Base-by-base conservation (phyloP, 2,113 vertebrate genomes). In the Halichoeres trimaculatus region DNA sequence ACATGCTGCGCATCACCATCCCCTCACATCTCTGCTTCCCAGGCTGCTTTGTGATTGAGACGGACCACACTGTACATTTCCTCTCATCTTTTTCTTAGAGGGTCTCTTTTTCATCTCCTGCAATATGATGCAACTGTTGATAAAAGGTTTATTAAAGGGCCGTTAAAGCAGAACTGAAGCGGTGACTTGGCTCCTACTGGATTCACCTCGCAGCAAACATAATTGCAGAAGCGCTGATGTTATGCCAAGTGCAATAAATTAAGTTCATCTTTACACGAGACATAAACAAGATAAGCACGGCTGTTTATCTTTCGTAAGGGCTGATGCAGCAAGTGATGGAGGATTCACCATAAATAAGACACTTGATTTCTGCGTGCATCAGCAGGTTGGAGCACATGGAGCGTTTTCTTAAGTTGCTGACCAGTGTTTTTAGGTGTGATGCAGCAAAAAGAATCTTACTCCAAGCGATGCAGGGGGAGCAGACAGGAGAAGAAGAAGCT, bases 371-470 rank as follows among this genome's bases (percentile, higher is more conserved):
- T 52, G 53, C 38, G 1, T 2, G 14, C 5, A 24, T 81, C 78
- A 88, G 80, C 80, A 60, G n/a, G 60, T 76, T 74, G 26, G 50
- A 43, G 45, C 45, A 34, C 65, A 56, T 17, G 45, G 69, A 43
- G 48, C 20, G 58, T 71, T 83, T 83, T 62, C 9, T 57, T 54
- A 84, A 66, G 60, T 54, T 87, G 82, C 82, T 85, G 84, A 82
- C 76, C 55, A 40, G 36, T 38, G 52, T 45, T 51, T 72, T 83
- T 70, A 53, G 65, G 40, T 65, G 6, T 86, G 70, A 78, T 85
- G 61, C 74, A 65, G 82, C 74, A 74, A 74, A 56, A 77, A 19
- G 43, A 40, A 22, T 36, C 74, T 51, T 26, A 60, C 56, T 48
- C 38, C 26, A 9, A 76, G 52, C 52, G 10, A 16, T 66, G 22